These are phyloP conservation scores for Sminthurides bifidus DNA, from an alignment of 1,140 invertebrate genomes.

Conservation along the genomic window DNA sequence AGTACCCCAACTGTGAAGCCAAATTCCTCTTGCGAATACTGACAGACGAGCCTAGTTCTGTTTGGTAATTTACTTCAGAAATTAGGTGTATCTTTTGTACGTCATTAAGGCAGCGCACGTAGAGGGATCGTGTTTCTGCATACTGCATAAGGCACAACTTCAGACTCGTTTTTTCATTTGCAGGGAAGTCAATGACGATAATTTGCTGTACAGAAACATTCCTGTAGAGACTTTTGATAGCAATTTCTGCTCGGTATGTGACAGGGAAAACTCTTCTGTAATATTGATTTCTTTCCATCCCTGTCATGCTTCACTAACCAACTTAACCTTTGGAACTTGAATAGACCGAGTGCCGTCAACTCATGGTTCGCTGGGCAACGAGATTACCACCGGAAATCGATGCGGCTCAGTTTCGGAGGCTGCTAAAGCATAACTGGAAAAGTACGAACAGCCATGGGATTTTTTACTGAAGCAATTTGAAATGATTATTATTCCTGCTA, in stretches of 20 bases:
- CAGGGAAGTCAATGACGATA: slow-evolving; percentile 66
- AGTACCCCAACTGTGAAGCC: slow-evolving; percentile 52
- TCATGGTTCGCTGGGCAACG: slow-evolving; percentile 27
- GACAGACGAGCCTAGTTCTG: slow-evolving; percentile 58
- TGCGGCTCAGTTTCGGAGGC: slow-evolving; percentile 48
- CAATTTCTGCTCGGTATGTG: slow-evolving; percentile 21
- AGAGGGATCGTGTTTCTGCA: too few species aligned
- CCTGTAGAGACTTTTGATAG: slow-evolving; percentile 48
- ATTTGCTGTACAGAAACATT: slow-evolving; percentile 54
- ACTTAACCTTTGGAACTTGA: not conserved
- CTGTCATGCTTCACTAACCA: not conserved
- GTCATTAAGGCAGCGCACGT: too few species aligned
- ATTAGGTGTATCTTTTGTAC: too few species aligned
- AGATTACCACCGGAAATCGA: slow-evolving; percentile 54
- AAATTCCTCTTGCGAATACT: slow-evolving; percentile 58
- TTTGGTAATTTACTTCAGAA: slow-evolving; percentile 45
- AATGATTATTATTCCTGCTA: too few species aligned
- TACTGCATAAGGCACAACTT: not conserved
- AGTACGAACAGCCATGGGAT: slow-evolving; percentile 33
- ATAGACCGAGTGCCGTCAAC: slow-evolving; percentile 33
- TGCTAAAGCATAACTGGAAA: slow-evolving; percentile 49
- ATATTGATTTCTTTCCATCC: not conserved
- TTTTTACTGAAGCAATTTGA: too few species aligned
- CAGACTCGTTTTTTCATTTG: slow-evolving; percentile 6
- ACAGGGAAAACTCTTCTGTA: too few species aligned